Conservation (phyloP, 2,888 invertebrate species). For the Tiliacea aurago region DNA sequence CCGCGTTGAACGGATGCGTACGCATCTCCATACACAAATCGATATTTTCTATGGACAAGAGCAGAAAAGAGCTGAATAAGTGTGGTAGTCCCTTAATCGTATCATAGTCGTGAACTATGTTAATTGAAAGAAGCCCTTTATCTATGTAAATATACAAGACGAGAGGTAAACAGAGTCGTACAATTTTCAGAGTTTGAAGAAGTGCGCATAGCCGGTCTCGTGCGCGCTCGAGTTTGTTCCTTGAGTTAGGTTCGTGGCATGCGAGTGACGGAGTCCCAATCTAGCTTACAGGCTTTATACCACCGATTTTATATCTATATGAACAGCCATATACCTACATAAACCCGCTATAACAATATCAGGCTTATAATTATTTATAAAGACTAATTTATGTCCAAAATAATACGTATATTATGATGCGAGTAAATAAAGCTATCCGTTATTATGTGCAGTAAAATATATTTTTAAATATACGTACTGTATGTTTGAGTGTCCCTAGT, state of each 20-base stretch:
- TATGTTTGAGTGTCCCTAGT: constrained; percentile 45
- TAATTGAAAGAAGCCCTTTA: neutral
- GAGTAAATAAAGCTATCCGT: constrained; percentile 16
- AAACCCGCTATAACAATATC: constrained; percentile 41
- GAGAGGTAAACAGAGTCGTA: constrained; percentile 46
- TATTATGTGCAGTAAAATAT: constrained; percentile 42
- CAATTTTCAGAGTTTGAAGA: constrained; percentile 80
- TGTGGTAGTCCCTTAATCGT: too few relatives aligned
- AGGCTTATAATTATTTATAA: constrained; percentile 40
- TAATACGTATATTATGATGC: constrained; percentile 37
- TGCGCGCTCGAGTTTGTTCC: constrained; percentile 84
- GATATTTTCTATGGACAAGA: too few relatives aligned
- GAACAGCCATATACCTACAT: constrained; percentile 48
- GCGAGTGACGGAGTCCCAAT: constrained; percentile 67
- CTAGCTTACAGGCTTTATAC: constrained; percentile 36
- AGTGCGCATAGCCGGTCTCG: constrained; percentile 73
- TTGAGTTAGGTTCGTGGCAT: constrained; percentile 89
- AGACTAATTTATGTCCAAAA: constrained; percentile 40
- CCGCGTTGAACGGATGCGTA: too few relatives aligned
- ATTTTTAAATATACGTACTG: constrained; percentile 44
- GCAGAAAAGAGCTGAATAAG: too few relatives aligned
- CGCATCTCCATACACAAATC: too few relatives aligned
- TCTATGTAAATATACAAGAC: constrained; percentile 23
- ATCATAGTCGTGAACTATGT: neutral
- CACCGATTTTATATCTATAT: constrained; percentile 36